Percentiles rank a stretch among this genome's conserved stretches.
phyloP scores from a whole-genome alignment of 2,113 vertebrate genomes.

The Glareola pratincola region DNA sequence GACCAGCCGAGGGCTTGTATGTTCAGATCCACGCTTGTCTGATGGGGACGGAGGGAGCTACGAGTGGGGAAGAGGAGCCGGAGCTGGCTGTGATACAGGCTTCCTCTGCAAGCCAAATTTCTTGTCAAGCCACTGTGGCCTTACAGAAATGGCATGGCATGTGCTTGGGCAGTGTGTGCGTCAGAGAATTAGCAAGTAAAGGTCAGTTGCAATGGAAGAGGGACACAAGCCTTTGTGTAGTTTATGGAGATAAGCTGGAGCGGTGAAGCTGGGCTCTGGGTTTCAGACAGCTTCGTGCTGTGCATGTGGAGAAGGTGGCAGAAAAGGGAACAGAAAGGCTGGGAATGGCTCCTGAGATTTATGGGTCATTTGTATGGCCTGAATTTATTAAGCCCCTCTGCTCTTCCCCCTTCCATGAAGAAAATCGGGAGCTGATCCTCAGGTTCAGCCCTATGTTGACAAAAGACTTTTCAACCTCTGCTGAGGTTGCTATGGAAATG shows the following conservation, averaged over 20 bases:
- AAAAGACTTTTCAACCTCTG: slow-evolving; percentile 46
- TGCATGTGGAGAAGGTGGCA: slow-evolving; percentile 18
- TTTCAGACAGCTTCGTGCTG: slow-evolving; percentile 13
- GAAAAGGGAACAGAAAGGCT: neutral
- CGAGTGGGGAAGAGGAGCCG: neutral
- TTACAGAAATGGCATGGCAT: slow-evolving; percentile 37
- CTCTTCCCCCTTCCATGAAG: neutral
- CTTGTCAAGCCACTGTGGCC: neutral
- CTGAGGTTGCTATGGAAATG: slow-evolving; percentile 56
- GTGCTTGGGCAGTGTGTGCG: neutral
- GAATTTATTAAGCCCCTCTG: neutral
- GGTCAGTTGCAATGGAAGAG: slow-evolving; percentile 32
- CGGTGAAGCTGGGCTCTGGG: neutral
- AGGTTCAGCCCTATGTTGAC: slow-evolving; percentile 44
- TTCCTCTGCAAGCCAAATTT: neutral
- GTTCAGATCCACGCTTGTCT: neutral
- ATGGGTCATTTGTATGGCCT: neutral
- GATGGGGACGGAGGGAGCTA: neutral
- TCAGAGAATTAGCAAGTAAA: slow-evolving; percentile 26
- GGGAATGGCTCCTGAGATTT: neutral
- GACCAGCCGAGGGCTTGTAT: neutral
- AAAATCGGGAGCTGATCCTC: neutral
- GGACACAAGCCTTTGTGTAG: neutral
- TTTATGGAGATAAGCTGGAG: neutral
- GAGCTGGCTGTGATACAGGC: neutral